Percentiles rank a stretch among this genome's conserved stretches.
phyloP scores from a whole-genome alignment of 1,140 invertebrate species.

The Tetramorium parvispinum region DNA sequence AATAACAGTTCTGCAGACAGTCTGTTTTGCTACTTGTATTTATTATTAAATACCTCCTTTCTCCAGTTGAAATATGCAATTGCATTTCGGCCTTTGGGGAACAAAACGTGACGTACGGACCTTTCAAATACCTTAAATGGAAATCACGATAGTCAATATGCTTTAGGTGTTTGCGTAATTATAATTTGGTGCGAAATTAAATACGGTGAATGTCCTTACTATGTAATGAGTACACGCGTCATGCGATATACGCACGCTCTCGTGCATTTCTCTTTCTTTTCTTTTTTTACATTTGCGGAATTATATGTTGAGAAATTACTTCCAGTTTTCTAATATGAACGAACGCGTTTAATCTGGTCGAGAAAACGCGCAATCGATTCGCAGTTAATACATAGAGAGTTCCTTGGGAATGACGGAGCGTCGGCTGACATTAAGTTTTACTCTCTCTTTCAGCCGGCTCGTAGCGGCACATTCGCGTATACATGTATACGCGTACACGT shows the following conservation, averaged over 20 bases:
- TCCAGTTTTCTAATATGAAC: not conserved
- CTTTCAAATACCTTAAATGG: constrained; percentile 23
- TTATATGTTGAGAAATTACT: constrained; percentile 15
- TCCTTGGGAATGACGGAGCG: constrained; percentile 65
- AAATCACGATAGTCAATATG: not conserved
- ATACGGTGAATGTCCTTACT: constrained; percentile 18
- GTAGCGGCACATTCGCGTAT: not conserved
- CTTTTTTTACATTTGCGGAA: not conserved
- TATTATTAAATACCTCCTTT: not conserved
- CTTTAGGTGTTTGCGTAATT: constrained; percentile 27
- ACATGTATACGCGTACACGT: constrained; percentile 1
- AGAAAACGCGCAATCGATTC: constrained; percentile 41
- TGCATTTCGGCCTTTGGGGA: not conserved
- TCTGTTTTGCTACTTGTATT: not conserved
- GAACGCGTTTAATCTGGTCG: constrained; percentile 38
- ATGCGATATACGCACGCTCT: not conserved
- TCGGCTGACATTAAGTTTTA: constrained; percentile 69
- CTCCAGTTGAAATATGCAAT: not conserved
- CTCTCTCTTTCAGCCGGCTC: constrained; percentile 65
- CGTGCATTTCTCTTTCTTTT: not conserved
- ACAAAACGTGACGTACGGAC: not conserved
- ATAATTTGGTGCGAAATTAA: not conserved
- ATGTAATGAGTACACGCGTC: not conserved
- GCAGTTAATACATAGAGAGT: constrained; percentile 23
- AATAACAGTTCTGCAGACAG: not conserved